Percentiles rank a stretch among this genome's conserved stretches.
These are phyloP conservation scores for Sphaeramia orbicularis DNA, from an alignment of 2,797 vertebrate genomes.

Conservation along the genomic window DNA sequence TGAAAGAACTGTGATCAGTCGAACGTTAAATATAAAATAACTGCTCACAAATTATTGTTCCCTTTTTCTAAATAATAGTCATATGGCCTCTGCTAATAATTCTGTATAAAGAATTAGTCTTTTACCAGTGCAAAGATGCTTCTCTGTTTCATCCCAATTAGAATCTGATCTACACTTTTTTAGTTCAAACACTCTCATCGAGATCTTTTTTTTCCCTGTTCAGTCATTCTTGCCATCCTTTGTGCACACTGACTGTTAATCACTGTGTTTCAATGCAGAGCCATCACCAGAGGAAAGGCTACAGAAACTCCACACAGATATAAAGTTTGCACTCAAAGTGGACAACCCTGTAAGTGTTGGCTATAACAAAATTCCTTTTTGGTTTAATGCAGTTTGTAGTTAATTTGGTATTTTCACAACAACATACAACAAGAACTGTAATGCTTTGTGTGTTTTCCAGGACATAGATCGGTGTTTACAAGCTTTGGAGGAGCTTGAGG, in stretches of 20 bases:
- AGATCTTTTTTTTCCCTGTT: too few species aligned
- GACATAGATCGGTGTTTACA: slow-evolving; percentile 95
- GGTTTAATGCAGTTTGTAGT: not conserved
- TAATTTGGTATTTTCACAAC: not conserved
- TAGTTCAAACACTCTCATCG: too few species aligned
- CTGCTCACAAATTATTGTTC: too few species aligned
- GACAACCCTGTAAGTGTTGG: slow-evolving; percentile 92
- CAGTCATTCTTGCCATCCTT: too few species aligned
- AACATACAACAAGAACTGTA: not conserved
- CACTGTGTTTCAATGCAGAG: slow-evolving; percentile 80
- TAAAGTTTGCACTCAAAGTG: slow-evolving; percentile 98
- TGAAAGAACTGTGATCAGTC: too few species aligned
- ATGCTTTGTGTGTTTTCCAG: slow-evolving; percentile 70
- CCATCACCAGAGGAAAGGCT: slow-evolving; percentile 93
- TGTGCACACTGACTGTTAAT: slow-evolving; percentile 1
- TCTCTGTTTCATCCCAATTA: too few species aligned
- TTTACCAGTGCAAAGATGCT: too few species aligned
- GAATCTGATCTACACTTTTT: too few species aligned
- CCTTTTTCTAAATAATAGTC: too few species aligned
- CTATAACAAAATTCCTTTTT: not conserved
- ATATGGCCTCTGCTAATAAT: too few species aligned
- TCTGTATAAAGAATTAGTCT: too few species aligned
- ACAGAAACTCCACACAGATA: slow-evolving; percentile 96
- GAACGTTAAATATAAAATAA: too few species aligned
- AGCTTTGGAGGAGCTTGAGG: slow-evolving; percentile 92